Evolutionary conservation across 2,888 invertebrate species (phyloP), one percentile per base, ranked within the genome.

Genomic region (Himalopsyche tibetana): DNA sequence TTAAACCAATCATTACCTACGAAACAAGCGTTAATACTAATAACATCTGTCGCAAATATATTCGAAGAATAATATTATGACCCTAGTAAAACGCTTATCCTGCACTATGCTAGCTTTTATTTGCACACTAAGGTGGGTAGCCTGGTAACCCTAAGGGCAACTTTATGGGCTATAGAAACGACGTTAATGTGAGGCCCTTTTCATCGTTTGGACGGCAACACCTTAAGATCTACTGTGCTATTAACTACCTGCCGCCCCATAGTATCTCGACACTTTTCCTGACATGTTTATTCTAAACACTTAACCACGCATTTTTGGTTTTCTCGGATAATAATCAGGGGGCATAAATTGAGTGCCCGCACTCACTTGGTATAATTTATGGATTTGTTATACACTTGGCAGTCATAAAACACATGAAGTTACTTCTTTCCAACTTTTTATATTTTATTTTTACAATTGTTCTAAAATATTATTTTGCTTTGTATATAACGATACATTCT

Each of bases 251-350:
- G 74, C 36, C 74, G 15, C 36, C 36, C 36, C 74, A 74, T 74
- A 36, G 74, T 28, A 74, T 74, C 74, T 74, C 74, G 74, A 74
- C 74, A 74, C 74, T 74, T 74, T 74, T 36, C 74, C 36, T 74
- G 74, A 74, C 74, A 74, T 74, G 74, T 74, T 74, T 74, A 74
- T 74, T 74, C 74, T 74, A 74, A 74, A 74, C 74, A 74, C 74
- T 36, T 74, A 74, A 74, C 74, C 74, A 36, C 74, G 36, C 74
- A 74, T 74, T 74, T 74, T 74, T 74, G 74, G 74, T 74, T 74
- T 74, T 74, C 74, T 74, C 74, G 74, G 74, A 74, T 74, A 74
- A 74, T 74, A 74, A 74, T 74, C 74, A 74, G 28, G 36, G 36
- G 63, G 63, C 63, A 28, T 63, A 63, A 63, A 63, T 63, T 19